Evolutionary conservation across 2,113 vertebrate genomes (phyloP).

Genomic region (Motacilla alba): DNA sequence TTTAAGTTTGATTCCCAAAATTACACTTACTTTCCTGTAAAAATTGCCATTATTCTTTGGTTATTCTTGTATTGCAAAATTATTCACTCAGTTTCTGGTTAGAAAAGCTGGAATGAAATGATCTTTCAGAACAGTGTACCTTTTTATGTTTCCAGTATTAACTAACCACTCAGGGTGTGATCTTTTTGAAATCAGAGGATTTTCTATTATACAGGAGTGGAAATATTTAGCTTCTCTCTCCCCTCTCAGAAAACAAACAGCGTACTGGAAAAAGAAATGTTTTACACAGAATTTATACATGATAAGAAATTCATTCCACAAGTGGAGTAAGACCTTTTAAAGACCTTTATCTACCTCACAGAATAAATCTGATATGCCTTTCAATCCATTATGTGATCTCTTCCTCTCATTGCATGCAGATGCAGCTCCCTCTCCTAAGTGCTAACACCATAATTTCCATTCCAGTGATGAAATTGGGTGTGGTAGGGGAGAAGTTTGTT

Average conservation of each 20-base stretch:
- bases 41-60: background rate
- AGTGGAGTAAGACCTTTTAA: slow-evolving; percentile 78
- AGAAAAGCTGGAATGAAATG: slow-evolving; percentile 43
- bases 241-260: slow-evolving; percentile 60
- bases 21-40: background rate
- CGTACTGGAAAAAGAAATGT: slow-evolving; percentile 52
- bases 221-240: slow-evolving; percentile 58
- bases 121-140: slow-evolving; percentile 27
- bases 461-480: slow-evolving; percentile 55
- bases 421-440: slow-evolving; percentile 45
- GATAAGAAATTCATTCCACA: slow-evolving; percentile 79
- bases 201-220: slow-evolving; percentile 45
- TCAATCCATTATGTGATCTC: slow-evolving; percentile 69
- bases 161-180: slow-evolving; percentile 13
- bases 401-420: slow-evolving; percentile 62
- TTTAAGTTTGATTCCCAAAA: background rate
- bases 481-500: slow-evolving; percentile 54
- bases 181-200: slow-evolving; percentile 55
- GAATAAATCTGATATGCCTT: slow-evolving; percentile 76
- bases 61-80: background rate
- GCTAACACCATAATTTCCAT: slow-evolving; percentile 65
- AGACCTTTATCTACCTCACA: slow-evolving; percentile 75
- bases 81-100: background rate
- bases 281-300: slow-evolving; percentile 67
- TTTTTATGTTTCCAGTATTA: slow-evolving; percentile 43